Conservation (phyloP, 1,140 invertebrate species). For the Tetragonula clypearis region DNA sequence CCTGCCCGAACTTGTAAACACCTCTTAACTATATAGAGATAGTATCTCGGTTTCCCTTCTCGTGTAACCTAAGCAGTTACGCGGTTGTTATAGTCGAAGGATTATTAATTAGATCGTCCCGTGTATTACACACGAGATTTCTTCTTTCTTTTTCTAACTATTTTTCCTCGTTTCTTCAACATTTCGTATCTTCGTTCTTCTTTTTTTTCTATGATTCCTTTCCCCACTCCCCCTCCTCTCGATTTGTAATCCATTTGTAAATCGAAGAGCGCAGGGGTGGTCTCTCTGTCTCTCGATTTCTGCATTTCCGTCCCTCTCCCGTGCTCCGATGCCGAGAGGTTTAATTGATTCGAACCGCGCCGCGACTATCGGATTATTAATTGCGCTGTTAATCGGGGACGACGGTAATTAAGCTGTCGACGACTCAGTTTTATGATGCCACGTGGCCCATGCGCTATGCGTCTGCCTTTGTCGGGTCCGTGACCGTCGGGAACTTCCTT, state of each 20-base stretch:
- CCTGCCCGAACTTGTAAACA: constrained; percentile 82
- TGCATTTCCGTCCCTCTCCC: constrained; percentile 13
- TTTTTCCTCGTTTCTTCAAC: neutral
- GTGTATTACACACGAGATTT: constrained; percentile 28
- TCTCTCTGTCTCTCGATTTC: constrained; percentile 10
- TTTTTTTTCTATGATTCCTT: neutral
- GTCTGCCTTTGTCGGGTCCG: neutral
- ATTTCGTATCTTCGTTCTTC: neutral
- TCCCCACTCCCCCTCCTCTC: neutral
- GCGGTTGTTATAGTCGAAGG: constrained; percentile 54
- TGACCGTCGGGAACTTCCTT: neutral
- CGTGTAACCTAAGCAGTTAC: constrained; percentile 64
- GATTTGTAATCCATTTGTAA: neutral
- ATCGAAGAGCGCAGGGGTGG: neutral
- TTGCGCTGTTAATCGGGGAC: constrained; percentile 46
- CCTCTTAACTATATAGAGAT: constrained; percentile 82
- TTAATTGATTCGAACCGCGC: constrained; percentile 51
- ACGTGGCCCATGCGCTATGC: neutral
- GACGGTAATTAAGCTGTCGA: constrained; percentile 52
- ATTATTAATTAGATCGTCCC: constrained; percentile 64
- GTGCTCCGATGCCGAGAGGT: constrained; percentile 29
- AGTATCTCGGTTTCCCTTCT: constrained; percentile 75
- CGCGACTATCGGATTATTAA: constrained; percentile 50
- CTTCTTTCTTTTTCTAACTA: too few relatives aligned
- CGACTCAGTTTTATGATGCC: constrained; percentile 48